Percentiles rank a stretch among this genome's conserved stretches.
These are phyloP conservation scores for Hecatera dysodea DNA, from an alignment of 2,888 invertebrate species.

Conservation along the genomic window DNA sequence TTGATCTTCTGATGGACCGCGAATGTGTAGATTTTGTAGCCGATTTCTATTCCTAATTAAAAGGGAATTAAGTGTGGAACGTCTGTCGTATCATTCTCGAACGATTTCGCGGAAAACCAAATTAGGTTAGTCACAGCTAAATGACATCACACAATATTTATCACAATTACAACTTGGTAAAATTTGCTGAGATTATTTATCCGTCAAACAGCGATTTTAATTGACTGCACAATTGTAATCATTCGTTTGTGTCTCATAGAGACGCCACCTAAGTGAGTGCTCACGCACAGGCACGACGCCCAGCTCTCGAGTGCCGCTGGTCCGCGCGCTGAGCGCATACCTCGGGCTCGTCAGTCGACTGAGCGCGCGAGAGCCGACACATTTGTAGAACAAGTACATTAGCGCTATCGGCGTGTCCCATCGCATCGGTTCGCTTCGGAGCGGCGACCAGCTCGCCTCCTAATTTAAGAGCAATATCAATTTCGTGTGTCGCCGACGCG, in stretches of 20 bases:
- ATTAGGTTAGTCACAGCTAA: too few relatives aligned
- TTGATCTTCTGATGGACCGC: neutral
- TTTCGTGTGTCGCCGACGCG: slow-evolving; percentile 57
- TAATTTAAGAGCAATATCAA: slow-evolving; percentile 71
- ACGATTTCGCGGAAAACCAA: neutral
- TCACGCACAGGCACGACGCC: neutral
- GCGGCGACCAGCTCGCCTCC: slow-evolving; percentile 61
- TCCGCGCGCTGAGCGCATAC: neutral
- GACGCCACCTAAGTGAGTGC: neutral
- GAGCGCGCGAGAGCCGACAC: slow-evolving; percentile 61
- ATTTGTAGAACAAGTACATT: slow-evolving; percentile 75
- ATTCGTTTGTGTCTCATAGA: neutral
- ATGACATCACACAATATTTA: too few relatives aligned
- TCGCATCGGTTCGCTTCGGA: slow-evolving; percentile 34
- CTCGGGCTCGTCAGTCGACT: neutral
- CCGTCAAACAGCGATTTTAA: neutral
- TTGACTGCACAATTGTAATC: neutral
- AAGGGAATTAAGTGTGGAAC: too few relatives aligned
- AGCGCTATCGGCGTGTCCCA: slow-evolving; percentile 67
- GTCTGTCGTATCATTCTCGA: neutral
- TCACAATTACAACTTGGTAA: too few relatives aligned
- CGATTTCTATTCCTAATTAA: neutral
- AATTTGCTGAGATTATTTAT: neutral
- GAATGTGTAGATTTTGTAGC: neutral
- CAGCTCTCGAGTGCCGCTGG: neutral